Base-by-base conservation (phyloP, 2,113 vertebrate genomes). In the Notarius quadriscutis region DNA sequence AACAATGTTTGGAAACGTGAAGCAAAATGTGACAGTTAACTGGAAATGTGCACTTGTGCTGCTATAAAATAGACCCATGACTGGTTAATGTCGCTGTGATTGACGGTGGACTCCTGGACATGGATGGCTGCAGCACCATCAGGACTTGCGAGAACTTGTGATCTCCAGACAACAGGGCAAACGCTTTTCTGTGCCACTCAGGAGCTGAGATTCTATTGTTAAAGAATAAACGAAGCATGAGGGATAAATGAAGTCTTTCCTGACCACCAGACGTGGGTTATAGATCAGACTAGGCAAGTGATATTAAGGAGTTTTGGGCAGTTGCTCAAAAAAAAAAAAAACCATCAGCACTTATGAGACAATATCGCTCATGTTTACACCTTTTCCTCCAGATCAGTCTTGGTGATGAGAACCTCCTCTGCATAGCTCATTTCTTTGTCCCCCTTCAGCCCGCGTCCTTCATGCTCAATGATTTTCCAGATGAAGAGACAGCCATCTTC, bases 401-500 rank as follows among this genome's bases (percentile, higher is more conserved):
- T 99, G 86, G 96, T 97, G 89, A 98, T 95, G 5, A 99, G 95
- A 74, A 98, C 97, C 91, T 99, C 97, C 75, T 99, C 96, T 4
- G 97, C 94, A 91, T 97, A 96, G 83, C 93, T 86, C 25, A 95
- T 87, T 74, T 97, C 95, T 89, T 95, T 95, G 86, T 95, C 94
- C 84, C 91, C 89, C 93, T 96, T 96, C 91, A 96, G 89, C 30
- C 93, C 93, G 17, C 92, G 93, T 12, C 95, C 94, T 17, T 97
- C 96, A 91, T 97, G 96, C 89, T 99, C 96, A 18, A 93, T 93
- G 78, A 98, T 95, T 90, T 95, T 98, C 96, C 97, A 99, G 89
- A 97, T 93, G 86, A 97, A 91, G 86, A 99, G 79, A 88, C 96
- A 97, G 84, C 96, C 94, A 15, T 99, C 97, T 67, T 98, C 97